Evolutionary conservation across 2,113 vertebrate species (phyloP).

Genomic region (Halcyon malimbica): DNA sequence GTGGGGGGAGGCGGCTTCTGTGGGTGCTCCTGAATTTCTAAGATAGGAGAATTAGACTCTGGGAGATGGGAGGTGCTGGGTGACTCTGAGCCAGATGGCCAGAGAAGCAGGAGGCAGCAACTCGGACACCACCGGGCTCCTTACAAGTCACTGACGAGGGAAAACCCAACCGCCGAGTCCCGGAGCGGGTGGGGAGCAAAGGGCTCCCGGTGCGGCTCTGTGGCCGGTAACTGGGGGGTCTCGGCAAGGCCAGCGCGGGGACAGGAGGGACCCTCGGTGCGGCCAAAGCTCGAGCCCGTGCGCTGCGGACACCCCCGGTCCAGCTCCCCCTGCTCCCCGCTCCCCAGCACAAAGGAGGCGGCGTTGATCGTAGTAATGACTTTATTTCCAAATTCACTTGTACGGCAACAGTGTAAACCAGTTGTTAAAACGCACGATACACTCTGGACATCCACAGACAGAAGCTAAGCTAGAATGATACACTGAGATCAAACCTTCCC

Average conservation of each 20-base stretch:
- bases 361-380: slow-evolving; percentile 78
- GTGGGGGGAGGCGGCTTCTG: neutral
- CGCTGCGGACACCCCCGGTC: too few species aligned
- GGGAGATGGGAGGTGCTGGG: fast-evolving
- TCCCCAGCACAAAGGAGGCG: neutral
- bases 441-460: slow-evolving; percentile 90
- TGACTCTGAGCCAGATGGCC: neutral
- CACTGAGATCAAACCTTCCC: slow-evolving; percentile 73
- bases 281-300: neutral
- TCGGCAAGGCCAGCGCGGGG: too few species aligned
- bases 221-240: too few species aligned
- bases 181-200: fast-evolving
- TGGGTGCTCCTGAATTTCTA: too few species aligned
- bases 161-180: fast-evolving
- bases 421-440: slow-evolving; percentile 94
- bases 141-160: neutral
- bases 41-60: fast-evolving
- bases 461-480: slow-evolving; percentile 90
- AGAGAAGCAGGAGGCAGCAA: neutral
- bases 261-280: fast-evolving
- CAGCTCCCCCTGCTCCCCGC: neutral
- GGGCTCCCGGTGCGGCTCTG: neutral
- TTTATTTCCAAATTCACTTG: slow-evolving; percentile 99
- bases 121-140: fast-evolving
- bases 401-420: slow-evolving; percentile 95